Evolutionary conservation across 1,140 invertebrate species (phyloP).

Genomic region (Tigriopus japonicus): DNA sequence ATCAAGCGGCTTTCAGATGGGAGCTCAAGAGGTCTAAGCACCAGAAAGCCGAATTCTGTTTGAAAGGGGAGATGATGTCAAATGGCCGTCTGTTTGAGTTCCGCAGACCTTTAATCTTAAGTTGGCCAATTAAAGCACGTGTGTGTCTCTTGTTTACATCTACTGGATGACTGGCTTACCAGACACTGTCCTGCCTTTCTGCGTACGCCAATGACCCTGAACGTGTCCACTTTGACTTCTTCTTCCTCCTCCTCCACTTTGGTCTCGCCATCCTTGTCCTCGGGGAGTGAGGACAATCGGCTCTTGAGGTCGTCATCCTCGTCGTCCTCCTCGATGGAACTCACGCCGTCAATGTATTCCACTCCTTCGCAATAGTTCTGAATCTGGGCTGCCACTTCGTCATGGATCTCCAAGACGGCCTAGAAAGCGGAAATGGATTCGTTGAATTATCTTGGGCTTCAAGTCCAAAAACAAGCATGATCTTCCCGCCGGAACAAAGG

Average conservation of each 20-base stretch:
- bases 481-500: neutral
- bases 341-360: constrained; percentile 12
- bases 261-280: neutral
- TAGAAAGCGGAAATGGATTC: neutral
- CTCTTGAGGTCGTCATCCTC: constrained; percentile 1
- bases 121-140: too few species aligned
- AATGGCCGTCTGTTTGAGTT: too few species aligned
- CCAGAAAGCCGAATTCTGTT: too few species aligned
- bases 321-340: neutral
- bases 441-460: neutral
- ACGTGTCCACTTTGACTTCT: constrained; percentile 10
- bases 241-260: constrained; percentile 6
- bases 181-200: constrained; percentile 1
- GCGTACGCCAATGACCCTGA: constrained; percentile 7
- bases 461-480: neutral
- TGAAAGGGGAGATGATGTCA: too few species aligned
- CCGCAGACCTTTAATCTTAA: too few species aligned
- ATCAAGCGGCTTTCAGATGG: too few species aligned
- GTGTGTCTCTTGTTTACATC: too few species aligned
- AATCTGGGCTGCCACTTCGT: constrained; percentile 12
- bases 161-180: neutral
- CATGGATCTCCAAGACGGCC: constrained; percentile 11
- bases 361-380: constrained; percentile 8
- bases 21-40: too few species aligned
- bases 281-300: neutral